Evolutionary conservation across 2,888 invertebrate genomes (phyloP).

Genomic region (Saturnia pavonia): DNA sequence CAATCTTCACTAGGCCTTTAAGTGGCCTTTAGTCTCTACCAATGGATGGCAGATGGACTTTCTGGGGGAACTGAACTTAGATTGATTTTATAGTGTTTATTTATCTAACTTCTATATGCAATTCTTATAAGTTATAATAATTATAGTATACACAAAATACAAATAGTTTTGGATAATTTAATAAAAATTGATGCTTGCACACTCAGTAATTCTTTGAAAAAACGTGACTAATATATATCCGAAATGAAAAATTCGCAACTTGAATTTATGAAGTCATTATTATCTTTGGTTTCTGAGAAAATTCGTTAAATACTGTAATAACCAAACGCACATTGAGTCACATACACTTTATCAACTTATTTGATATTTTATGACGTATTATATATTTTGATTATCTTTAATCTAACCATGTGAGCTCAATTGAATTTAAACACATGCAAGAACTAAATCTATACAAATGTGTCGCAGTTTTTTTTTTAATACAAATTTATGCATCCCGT

Average conservation of each 20-base stretch:
- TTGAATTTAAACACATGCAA: background rate
- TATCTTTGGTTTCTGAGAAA: constrained; percentile 54
- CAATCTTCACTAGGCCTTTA: no score
- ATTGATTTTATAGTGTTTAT: no score
- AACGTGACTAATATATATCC: constrained; percentile 47
- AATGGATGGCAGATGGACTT: no score
- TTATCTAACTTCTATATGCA: background rate
- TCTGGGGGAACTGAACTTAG: no score
- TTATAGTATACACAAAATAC: background rate
- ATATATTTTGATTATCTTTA: constrained; percentile 12
- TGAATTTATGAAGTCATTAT: constrained; percentile 48
- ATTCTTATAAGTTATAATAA: background rate
- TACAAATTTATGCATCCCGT: background rate
- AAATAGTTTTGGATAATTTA: constrained; percentile 11
- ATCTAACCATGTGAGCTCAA: background rate
- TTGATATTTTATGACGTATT: constrained; percentile 3
- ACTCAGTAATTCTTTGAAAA: constrained; percentile 37
- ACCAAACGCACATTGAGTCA: constrained; percentile 37
- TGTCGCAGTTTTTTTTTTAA: background rate
- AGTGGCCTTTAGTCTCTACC: no score
- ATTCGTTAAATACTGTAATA: constrained; percentile 29
- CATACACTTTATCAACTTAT: constrained; percentile 29
- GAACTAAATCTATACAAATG: background rate
- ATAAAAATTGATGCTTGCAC: constrained; percentile 24
- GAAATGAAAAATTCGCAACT: constrained; percentile 39